A percentile compares a stretch with the other conserved stretches of the same genome.
Evolutionary conservation across 2,113 vertebrate genomes (phyloP).

Genomic region (Lamprotornis superbus): DNA sequence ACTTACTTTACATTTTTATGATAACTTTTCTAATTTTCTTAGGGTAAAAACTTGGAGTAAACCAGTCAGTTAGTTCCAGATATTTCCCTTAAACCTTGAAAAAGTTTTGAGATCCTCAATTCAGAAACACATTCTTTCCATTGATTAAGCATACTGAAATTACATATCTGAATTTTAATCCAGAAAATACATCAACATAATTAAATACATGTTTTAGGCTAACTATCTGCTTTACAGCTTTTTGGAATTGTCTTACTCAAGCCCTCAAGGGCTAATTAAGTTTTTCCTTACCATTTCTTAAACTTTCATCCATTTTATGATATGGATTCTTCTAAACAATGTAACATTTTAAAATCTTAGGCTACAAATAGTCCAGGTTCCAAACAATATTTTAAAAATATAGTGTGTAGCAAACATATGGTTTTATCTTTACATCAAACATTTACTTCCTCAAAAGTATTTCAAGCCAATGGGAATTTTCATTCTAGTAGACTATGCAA

Average conservation of each 20-base stretch:
- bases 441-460: conserved; percentile 12
- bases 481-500: conserved; percentile 11
- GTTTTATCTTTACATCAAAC: conserved; percentile 19
- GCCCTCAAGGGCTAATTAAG: neutral
- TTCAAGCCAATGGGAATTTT: conserved; percentile 41
- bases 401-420: neutral
- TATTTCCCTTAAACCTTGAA: neutral
- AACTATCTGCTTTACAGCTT: neutral
- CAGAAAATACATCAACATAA: neutral
- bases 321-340: neutral
- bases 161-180: neutral
- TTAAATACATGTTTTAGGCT: neutral
- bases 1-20: neutral
- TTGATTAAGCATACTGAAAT: neutral
- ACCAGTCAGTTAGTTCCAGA: neutral
- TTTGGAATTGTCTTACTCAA: neutral
- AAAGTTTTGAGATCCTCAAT: neutral
- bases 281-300: neutral
- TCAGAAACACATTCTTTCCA: neutral
- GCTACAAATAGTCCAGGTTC: neutral
- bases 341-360: neutral
- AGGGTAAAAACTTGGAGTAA: neutral
- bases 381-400: neutral
- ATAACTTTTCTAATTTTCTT: neutral
- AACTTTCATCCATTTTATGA: neutral